A percentile compares a stretch with the other conserved stretches of the same genome.
Conservation (phyloP, 1,140 invertebrate genomes). For the Acromyrmex echinatior region DNA sequence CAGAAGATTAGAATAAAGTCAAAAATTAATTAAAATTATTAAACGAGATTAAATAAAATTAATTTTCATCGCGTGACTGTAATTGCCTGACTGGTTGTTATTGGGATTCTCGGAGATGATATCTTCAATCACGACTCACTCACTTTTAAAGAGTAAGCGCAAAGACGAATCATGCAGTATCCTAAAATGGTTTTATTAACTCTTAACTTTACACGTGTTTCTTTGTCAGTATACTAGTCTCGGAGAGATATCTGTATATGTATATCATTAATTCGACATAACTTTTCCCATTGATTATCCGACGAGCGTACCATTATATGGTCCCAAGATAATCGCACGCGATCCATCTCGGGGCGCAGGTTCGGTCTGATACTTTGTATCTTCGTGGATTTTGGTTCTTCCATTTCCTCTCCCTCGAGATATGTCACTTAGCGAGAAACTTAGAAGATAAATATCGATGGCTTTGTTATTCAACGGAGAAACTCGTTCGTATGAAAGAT, state of each 20-base stretch:
- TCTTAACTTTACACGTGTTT: constrained; percentile 85
- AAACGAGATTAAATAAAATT: background rate
- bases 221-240: constrained; percentile 81
- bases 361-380: background rate
- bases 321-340: constrained; percentile 31
- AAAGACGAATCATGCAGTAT: constrained; percentile 56
- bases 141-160: background rate
- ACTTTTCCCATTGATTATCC: constrained; percentile 52
- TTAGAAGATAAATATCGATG: constrained; percentile 46
- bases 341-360: background rate
- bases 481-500: constrained; percentile 10
- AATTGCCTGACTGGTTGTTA: background rate
- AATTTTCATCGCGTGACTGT: background rate
- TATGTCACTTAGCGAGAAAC: constrained; percentile 43
- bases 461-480: constrained; percentile 21
- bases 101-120: constrained; percentile 2
- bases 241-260: constrained; percentile 79
- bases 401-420: constrained; percentile 6
- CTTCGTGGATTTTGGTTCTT: background rate
- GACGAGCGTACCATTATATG: constrained; percentile 49
- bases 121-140: background rate
- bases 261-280: constrained; percentile 76
- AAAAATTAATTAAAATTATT: background rate
- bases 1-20: background rate
- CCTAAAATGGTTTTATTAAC: constrained; percentile 85